phyloP scores from a whole-genome alignment of 1,140 invertebrate genomes.

The Drosophila obscura region DNA sequence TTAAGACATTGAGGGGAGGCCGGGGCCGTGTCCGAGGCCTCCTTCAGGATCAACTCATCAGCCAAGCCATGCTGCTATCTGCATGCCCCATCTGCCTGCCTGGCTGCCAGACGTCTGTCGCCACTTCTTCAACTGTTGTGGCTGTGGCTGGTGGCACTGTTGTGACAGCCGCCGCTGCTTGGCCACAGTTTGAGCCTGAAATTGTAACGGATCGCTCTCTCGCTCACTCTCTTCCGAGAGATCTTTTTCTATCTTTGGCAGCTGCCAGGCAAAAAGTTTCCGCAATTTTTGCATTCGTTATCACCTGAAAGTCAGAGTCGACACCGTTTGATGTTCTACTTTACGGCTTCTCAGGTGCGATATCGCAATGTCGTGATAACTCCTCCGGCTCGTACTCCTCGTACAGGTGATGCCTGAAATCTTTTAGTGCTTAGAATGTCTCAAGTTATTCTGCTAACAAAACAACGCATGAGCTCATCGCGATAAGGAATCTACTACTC shows the following conservation, averaged over 20 bases:
- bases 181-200: constrained; percentile 27
- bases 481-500: constrained; percentile 2
- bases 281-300: constrained; percentile 75
- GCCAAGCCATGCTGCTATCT: no score
- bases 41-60: constrained; percentile 1
- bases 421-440: constrained; percentile 3
- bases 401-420: constrained; percentile 6
- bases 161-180: constrained; percentile 52
- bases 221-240: neutral
- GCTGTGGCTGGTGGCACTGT: constrained; percentile 29
- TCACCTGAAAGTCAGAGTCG: constrained; percentile 44
- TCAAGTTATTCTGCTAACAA: constrained; percentile 12
- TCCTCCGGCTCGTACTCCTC: neutral
- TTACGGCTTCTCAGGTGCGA: constrained; percentile 57
- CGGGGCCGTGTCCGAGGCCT: neutral
- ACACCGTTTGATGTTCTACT: constrained; percentile 66
- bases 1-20: constrained; percentile 56
- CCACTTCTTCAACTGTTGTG: constrained; percentile 9
- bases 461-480: constrained; percentile 39
- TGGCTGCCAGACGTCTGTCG: constrained; percentile 1
- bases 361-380: constrained; percentile 60
- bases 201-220: constrained; percentile 56
- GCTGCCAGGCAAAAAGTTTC: constrained; percentile 57
- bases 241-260: constrained; percentile 27
- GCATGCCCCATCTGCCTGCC: no score